These are phyloP conservation scores for Zapus hudsonius DNA, from an alignment of 2,113 vertebrate species.

Conservation along the genomic window DNA sequence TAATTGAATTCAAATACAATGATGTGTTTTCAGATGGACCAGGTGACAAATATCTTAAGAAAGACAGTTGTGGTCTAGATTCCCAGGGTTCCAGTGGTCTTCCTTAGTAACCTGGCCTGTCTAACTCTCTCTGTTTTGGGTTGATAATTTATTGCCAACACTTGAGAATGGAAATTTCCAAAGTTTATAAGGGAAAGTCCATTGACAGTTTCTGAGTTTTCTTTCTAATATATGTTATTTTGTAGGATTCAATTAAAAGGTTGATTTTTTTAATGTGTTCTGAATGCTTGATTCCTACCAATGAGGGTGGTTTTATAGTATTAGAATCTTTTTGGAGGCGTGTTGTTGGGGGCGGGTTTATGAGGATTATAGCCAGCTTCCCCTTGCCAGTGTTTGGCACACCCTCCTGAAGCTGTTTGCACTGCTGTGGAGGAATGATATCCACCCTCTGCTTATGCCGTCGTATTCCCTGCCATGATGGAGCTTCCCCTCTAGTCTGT, in stretches of 20 bases:
- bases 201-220: neutral
- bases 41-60: neutral
- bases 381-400: too few relatives aligned
- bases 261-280: neutral
- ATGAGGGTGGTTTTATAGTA: too few relatives aligned
- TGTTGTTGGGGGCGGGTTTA: too few relatives aligned
- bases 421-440: too few relatives aligned
- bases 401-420: too few relatives aligned
- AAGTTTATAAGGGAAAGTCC: neutral
- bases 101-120: neutral
- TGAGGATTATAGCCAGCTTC: too few relatives aligned
- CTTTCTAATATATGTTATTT: neutral
- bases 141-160: neutral
- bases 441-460: too few relatives aligned
- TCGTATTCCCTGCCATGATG: too few relatives aligned
- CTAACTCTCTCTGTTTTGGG: neutral
- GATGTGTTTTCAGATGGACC: too few relatives aligned
- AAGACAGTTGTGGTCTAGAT: neutral
- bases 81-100: neutral
- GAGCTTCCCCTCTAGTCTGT: too few relatives aligned
- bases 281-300: too few relatives aligned
- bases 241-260: neutral
- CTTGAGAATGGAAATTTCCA: neutral
- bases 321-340: too few relatives aligned
- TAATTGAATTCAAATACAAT: neutral